A percentile compares a stretch with the other conserved stretches of the same genome.
phyloP scores from a whole-genome alignment of 2,888 invertebrate genomes.

The Mythimna lalbum region DNA sequence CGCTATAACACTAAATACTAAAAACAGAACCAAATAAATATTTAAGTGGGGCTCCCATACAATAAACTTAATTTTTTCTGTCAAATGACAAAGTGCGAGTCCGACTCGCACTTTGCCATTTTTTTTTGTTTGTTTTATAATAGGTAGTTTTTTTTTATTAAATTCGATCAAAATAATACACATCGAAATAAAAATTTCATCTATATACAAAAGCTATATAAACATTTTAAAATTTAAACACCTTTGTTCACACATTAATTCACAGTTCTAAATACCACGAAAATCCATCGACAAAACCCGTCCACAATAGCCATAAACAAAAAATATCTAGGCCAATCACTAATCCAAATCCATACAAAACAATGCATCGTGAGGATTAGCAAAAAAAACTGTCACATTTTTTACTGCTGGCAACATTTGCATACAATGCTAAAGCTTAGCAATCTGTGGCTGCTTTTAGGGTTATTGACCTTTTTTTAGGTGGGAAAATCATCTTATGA shows the following conservation, averaged over 20 bases:
- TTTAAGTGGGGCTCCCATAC: too few species aligned
- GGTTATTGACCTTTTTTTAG: slow-evolving; percentile 59
- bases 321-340: slow-evolving; percentile 53
- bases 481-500: too few species aligned
- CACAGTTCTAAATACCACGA: slow-evolving; percentile 11
- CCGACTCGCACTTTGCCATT: too few species aligned
- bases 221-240: background rate
- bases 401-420: slow-evolving; percentile 64
- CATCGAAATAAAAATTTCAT: too few species aligned
- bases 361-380: slow-evolving; percentile 59
- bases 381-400: slow-evolving; percentile 59
- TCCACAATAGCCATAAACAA: slow-evolving; percentile 39
- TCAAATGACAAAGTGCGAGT: too few species aligned
- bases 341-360: slow-evolving; percentile 59
- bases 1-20: too few species aligned
- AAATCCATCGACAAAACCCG: slow-evolving; percentile 33
- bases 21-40: too few species aligned
- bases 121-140: background rate
- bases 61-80: too few species aligned
- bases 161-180: too few species aligned
- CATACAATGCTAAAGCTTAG: slow-evolving; percentile 71
- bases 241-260: too few species aligned
- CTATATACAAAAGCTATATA: too few species aligned
- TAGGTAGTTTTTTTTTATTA: too few species aligned
- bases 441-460: slow-evolving; percentile 53